These are phyloP conservation scores for Meiosimyza decipiens DNA, from an alignment of 2,888 invertebrate genomes.

Conservation along the genomic window DNA sequence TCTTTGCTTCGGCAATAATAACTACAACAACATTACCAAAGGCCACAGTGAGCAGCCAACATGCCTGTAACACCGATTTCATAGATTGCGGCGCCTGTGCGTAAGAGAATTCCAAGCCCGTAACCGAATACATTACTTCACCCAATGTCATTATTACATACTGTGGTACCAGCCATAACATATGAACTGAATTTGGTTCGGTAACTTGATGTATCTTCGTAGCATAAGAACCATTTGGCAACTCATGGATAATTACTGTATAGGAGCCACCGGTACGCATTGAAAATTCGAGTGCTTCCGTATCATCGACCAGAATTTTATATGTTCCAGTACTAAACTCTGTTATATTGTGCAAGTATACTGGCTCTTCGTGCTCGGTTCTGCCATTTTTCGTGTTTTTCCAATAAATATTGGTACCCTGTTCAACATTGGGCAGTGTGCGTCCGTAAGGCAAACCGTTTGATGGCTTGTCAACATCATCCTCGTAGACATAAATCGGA, in stretches of 20 bases:
- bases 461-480: constrained; percentile 59
- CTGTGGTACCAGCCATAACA: constrained; percentile 76
- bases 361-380: constrained; percentile 45
- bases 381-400: constrained; percentile 44
- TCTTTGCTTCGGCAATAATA: constrained; percentile 82
- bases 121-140: constrained; percentile 75
- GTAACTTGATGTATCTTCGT: constrained; percentile 50
- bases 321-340: constrained; percentile 51
- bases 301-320: constrained; percentile 47
- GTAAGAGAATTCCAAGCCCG: constrained; percentile 78
- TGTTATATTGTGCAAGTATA: constrained; percentile 44
- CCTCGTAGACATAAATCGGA: constrained; percentile 45
- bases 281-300: constrained; percentile 16
- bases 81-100: constrained; percentile 79
- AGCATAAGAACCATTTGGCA: constrained; percentile 1
- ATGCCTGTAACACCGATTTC: constrained; percentile 94
- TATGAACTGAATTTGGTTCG: constrained; percentile 69
- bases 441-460: constrained; percentile 57
- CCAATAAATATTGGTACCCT: constrained; percentile 50
- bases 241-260: constrained; percentile 55
- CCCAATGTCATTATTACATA: constrained; percentile 76
- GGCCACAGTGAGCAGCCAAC: constrained; percentile 93
- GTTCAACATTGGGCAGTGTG: constrained; percentile 53
- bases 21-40: constrained; percentile 95
- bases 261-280: constrained; percentile 65